These are phyloP conservation scores for Chlorodrepanis virens DNA, from an alignment of 2,113 vertebrate species.

Conservation along the genomic window DNA sequence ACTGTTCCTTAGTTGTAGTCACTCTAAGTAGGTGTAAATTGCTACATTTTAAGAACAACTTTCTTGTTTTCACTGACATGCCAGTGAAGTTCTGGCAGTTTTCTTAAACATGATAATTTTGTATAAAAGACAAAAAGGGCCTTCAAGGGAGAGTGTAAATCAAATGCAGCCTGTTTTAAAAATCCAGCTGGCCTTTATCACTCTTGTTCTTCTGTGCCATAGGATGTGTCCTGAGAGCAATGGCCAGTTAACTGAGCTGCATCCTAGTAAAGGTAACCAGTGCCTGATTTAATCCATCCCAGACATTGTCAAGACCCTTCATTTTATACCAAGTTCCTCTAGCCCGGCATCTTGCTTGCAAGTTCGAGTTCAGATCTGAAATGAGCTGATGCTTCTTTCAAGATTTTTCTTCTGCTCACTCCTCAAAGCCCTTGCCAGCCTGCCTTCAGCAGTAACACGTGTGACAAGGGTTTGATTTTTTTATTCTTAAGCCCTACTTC, in stretches of 20 bases:
- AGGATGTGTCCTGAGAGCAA: background rate
- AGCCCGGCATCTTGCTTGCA: background rate
- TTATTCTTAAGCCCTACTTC: background rate
- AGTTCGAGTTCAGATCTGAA: background rate
- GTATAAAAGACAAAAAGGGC: background rate
- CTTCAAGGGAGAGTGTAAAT: background rate
- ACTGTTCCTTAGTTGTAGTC: slow-evolving; percentile 4
- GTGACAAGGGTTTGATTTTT: background rate
- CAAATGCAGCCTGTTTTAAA: background rate
- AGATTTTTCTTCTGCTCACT: background rate
- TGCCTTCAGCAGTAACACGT: background rate
- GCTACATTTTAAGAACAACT: slow-evolving; percentile 40
- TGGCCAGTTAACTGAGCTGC: background rate
- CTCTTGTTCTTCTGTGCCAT: background rate
- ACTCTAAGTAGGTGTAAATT: slow-evolving; percentile 51
- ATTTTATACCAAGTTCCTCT: background rate
- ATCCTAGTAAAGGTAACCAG: background rate
- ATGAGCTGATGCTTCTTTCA: background rate
- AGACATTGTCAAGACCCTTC: background rate
- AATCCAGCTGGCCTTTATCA: background rate
- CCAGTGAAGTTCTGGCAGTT: slow-evolving; percentile 35
- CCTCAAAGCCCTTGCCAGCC: background rate
- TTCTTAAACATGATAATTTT: background rate
- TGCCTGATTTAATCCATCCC: background rate
- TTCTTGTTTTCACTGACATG: slow-evolving; percentile 32